Evolutionary conservation across 1,140 invertebrate genomes (phyloP), one percentile per base, ranked within the genome.

Genomic region (Lethrus apterus): DNA sequence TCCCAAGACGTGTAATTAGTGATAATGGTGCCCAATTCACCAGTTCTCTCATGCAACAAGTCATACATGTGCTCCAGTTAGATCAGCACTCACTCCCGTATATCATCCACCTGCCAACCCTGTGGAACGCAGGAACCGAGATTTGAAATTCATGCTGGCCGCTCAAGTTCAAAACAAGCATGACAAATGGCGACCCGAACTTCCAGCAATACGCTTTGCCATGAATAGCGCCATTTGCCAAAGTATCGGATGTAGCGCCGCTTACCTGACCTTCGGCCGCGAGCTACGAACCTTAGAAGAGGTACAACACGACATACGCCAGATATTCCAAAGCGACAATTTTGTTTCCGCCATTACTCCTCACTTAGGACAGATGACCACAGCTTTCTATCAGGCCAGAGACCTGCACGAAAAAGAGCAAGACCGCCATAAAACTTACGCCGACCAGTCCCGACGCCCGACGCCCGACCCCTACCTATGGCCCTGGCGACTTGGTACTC

Each of bases 401-500:
- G 24, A 26, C n/a, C 24, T 7, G 24, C 24, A 26, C n/a, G 24
- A 26, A 26, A 7, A 7, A 7, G 5, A 26, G 24, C 24, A 26
- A 26, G 24, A 26, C 24, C 24, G 24, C 24, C 24, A 26, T 26
- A 26, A 26, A n/a, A 26, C 7, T 26, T 26, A 26, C 24, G 24
- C 24, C 2, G 55, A 64, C 24, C 26, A 48, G 23, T 31, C 7
- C 31, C 5, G 13, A 9, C 4, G 31, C 34, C n/a, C 47, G 52
- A 11, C 46, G 52, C n/a, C 9, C 13, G 1, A 23, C 32, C 2
- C 42, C 54, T 9, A 38, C 48, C 4, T 60, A 55, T 30, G 10
- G 48, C 5, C 14, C 46, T 11, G 58, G 55, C 10, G 60, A 65
- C 18, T 17, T 52, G 9, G 60, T 65, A 0, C 34, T 65, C 7